Conservation (phyloP, 2,888 invertebrate species). For the Chesias legatella region DNA sequence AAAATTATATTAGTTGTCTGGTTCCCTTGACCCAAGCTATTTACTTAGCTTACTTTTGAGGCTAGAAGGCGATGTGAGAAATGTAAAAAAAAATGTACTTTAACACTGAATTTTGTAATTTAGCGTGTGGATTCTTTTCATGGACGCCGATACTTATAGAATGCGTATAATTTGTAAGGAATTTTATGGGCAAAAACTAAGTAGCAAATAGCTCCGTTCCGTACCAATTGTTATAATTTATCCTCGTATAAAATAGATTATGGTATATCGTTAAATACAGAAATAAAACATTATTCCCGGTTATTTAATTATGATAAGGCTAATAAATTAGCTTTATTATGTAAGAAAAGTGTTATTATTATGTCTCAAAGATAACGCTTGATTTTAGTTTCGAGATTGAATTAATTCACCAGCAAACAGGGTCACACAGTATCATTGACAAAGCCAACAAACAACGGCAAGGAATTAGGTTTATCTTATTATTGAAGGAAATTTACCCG, state of each 20-base stretch:
- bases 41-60: too few relatives aligned
- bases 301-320: neutral
- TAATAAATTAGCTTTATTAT: neutral
- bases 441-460: neutral
- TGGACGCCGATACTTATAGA: too few relatives aligned
- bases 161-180: too few relatives aligned
- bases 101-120: too few relatives aligned
- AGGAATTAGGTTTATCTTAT: conserved; percentile 32
- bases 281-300: conserved; percentile 3
- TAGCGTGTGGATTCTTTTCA: too few relatives aligned
- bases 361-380: neutral
- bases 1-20: too few relatives aligned
- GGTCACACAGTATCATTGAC: conserved; percentile 1
- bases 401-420: conserved; percentile 7
- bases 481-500: conserved; percentile 45
- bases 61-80: too few relatives aligned
- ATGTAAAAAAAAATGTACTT: too few relatives aligned
- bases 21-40: too few relatives aligned
- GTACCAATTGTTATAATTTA: conserved; percentile 1
- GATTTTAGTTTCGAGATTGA: conserved; percentile 3
- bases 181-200: too few relatives aligned
- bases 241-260: conserved; percentile 1
- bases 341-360: neutral
- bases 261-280: conserved; percentile 1
- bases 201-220: neutral